Percentiles rank a stretch among this genome's conserved stretches.
phyloP scores from a whole-genome alignment of 2,113 vertebrate species.

The Trematocara unimaculatum region DNA sequence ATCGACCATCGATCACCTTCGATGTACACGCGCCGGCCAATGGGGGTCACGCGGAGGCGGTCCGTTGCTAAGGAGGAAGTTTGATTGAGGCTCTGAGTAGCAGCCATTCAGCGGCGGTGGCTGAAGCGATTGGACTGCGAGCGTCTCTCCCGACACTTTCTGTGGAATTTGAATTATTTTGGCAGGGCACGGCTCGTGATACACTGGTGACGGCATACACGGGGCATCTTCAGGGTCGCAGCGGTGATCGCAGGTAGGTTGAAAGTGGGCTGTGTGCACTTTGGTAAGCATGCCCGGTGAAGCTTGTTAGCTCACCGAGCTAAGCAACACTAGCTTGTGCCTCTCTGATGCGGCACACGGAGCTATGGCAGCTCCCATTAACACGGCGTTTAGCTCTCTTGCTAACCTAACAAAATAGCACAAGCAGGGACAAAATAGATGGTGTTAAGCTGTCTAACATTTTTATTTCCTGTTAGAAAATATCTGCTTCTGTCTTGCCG shows the following conservation, averaged over 20 bases:
- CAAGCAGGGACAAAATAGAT: background rate
- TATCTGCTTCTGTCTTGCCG: background rate
- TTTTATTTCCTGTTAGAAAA: background rate
- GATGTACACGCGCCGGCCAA: conserved; percentile 23
- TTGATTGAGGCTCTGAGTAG: conserved; percentile 61
- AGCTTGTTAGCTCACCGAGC: conserved; percentile 41
- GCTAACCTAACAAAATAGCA: background rate
- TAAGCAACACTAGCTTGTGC: conserved; percentile 49
- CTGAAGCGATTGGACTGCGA: conserved; percentile 51
- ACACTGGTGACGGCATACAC: conserved; percentile 8
- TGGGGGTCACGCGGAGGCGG: conserved; percentile 48
- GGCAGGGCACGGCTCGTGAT: conserved; percentile 19
- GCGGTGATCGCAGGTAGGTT: conserved; percentile 49
- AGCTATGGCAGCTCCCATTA: conserved; percentile 13
- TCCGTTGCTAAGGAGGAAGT: conserved; percentile 76
- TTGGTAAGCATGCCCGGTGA: background rate
- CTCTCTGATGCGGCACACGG: conserved; percentile 31
- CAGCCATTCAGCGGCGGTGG: conserved; percentile 64
- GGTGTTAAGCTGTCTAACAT: background rate
- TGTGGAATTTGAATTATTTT: conserved; percentile 61
- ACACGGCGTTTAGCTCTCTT: background rate
- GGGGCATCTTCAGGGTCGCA: conserved; percentile 31
- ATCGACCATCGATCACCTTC: conserved; percentile 32
- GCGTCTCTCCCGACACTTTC: conserved; percentile 33
- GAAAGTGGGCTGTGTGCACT: background rate